Base-by-base conservation (phyloP, 2,888 invertebrate species). In the Halictus quadricinctus region DNA sequence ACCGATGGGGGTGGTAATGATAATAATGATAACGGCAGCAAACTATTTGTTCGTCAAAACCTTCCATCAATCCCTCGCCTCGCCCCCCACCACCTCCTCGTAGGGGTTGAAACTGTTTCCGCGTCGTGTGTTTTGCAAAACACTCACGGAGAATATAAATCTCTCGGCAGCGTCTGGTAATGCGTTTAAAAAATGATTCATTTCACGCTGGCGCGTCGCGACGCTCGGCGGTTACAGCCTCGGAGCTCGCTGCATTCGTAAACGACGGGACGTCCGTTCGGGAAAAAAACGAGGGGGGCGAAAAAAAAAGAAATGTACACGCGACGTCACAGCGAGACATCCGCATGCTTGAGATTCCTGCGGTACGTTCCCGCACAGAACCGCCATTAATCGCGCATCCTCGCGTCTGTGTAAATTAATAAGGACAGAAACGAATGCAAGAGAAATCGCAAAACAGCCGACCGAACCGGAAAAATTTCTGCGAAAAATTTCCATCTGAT, bases 151-250 rank as follows among this genome's bases (percentile, higher is more conserved):
- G 13, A 43, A 18, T 25, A 77, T 83, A 83, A 81, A 83, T 83
- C 83, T 29, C 81, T 4, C 83, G 8, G 79, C 43, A 2, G 58
- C 36, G 72, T 78, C 54, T 54, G 79, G 79, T 76, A 64, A 81
- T 29, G 41, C 81, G 76, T 77, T 77, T 74, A 83, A 83, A 79
- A 81, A 81, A 81, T 81, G 73, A 83, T 83, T 81, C 76, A 81
- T 81, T 69, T 50, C 74, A 58, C 7, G 46, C 25, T 21, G 54
- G 0, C 60, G 60, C 60, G 60, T 41, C 36, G 64, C 60, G 25
- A 21, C 60, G 36, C 36, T 43, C 58, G 50, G 82, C 74, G 66
- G 60, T 60, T 60, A 60, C 60, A 15, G 60, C 60, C 60, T 46
- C 41, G 80, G 36, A 64, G 72, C 76, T 41, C 48, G 66, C 10